Evolutionary conservation across 1,140 invertebrate species (phyloP).

Genomic region (Ectropis grisescens): DNA sequence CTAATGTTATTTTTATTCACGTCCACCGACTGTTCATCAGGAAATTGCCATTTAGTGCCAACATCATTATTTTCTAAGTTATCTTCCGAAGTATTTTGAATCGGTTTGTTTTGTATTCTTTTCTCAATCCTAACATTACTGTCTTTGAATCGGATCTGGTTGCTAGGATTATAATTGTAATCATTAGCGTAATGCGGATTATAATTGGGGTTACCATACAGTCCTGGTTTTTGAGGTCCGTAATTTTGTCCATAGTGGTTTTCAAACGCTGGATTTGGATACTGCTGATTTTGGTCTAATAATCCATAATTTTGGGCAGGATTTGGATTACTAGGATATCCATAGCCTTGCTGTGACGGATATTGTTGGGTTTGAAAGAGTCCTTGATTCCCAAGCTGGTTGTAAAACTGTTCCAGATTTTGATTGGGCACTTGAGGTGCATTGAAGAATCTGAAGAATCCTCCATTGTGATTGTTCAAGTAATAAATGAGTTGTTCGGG

Average conservation of each 20-base stretch:
- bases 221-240: too few species aligned
- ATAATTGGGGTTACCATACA: too few species aligned
- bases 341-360: too few species aligned
- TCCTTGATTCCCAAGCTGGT: constrained; percentile 29
- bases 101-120: constrained; percentile 41
- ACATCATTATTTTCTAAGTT: constrained; percentile 6
- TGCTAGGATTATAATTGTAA: not conserved
- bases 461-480: constrained; percentile 88
- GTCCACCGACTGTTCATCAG: too few species aligned
- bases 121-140: constrained; percentile 17
- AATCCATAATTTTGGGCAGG: constrained; percentile 21
- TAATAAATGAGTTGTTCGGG: constrained; percentile 80
- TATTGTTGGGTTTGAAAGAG: too few species aligned
- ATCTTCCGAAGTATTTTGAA: constrained; percentile 5
- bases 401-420: constrained; percentile 43
- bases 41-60: constrained; percentile 28
- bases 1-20: too few species aligned
- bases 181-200: too few species aligned
- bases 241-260: too few species aligned
- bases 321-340: too few species aligned
- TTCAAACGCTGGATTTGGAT: too few species aligned
- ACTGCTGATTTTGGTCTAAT: constrained; percentile 4
- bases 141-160: constrained; percentile 6
- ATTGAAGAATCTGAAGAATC: constrained; percentile 85
- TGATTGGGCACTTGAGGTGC: constrained; percentile 39